phyloP scores from a whole-genome alignment of 2,888 invertebrate genomes.

The Acanthosoma haemorrhoidale region DNA sequence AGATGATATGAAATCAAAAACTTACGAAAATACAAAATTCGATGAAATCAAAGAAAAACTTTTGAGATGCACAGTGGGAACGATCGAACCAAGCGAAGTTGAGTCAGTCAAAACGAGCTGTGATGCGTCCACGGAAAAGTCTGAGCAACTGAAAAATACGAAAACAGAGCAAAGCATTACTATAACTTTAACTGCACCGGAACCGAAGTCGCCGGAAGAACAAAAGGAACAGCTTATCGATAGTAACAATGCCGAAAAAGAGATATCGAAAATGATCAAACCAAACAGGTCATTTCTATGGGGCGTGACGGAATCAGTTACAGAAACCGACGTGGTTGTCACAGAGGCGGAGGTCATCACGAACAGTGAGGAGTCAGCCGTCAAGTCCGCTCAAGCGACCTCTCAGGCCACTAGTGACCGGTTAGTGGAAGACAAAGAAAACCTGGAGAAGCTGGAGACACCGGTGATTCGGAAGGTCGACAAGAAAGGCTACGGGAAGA shows the following conservation, averaged over 20 bases:
- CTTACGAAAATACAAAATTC: not conserved
- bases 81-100: too few species aligned
- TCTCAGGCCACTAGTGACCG: not conserved
- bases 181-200: too few species aligned
- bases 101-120: too few species aligned
- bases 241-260: too few species aligned
- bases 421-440: constrained; percentile 27
- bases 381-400: not conserved
- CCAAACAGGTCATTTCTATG: constrained; percentile 65
- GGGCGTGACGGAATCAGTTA: constrained; percentile 45
- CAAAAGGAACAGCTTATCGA: too few species aligned
- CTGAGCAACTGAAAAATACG: too few species aligned
- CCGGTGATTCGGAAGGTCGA: constrained; percentile 12
- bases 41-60: not conserved
- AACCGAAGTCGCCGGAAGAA: too few species aligned
- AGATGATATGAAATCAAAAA: not conserved
- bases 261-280: too few species aligned
- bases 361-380: not conserved
- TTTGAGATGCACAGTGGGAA: too few species aligned
- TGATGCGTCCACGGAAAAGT: too few species aligned
- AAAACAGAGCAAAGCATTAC: too few species aligned
- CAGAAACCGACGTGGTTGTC: not conserved
- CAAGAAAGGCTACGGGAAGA: constrained; percentile 30
- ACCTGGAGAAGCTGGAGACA: constrained; percentile 21
- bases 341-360: not conserved